Evolutionary conservation across 2,888 invertebrate species (phyloP).

Genomic region (Diaperis boleti): DNA sequence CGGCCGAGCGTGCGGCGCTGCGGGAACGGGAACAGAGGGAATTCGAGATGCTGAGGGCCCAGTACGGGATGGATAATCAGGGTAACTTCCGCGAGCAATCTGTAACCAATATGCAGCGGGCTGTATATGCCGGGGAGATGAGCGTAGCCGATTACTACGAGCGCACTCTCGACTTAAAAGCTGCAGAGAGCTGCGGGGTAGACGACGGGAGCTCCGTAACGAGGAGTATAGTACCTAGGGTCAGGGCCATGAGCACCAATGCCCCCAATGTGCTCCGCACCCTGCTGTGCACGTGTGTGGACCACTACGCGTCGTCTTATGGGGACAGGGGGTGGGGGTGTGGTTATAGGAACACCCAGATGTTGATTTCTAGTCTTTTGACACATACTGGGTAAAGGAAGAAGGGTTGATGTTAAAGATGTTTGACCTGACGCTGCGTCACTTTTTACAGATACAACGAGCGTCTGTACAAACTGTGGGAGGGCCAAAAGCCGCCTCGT

Average conservation of each 20-base stretch:
- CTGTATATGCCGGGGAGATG: slow-evolving; percentile 88
- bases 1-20: slow-evolving; percentile 74
- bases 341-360: slow-evolving; percentile 92
- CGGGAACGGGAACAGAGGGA: slow-evolving; percentile 82
- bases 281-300: slow-evolving; percentile 83
- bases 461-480: slow-evolving; percentile 68
- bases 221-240: slow-evolving; percentile 73
- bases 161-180: slow-evolving; percentile 79
- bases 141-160: slow-evolving; percentile 89
- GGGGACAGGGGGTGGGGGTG: slow-evolving; percentile 95
- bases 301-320: slow-evolving; percentile 89
- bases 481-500: slow-evolving; percentile 68
- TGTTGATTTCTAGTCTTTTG: slow-evolving; percentile 87
- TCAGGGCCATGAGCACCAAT: slow-evolving; percentile 68
- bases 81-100: slow-evolving; percentile 81
- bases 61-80: slow-evolving; percentile 91
- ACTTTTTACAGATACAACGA: slow-evolving; percentile 69
- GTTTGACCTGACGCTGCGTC: background rate
- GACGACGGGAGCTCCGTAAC: slow-evolving; percentile 88
- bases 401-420: too few species aligned
- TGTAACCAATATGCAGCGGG: slow-evolving; percentile 82
- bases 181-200: slow-evolving; percentile 81
- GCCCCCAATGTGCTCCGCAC: slow-evolving; percentile 76
- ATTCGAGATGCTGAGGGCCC: slow-evolving; percentile 83
- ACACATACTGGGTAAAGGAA: slow-evolving; percentile 70